Evolutionary conservation across 2,113 vertebrate genomes (phyloP).

Genomic region (Crotophaga sulcirostris): DNA sequence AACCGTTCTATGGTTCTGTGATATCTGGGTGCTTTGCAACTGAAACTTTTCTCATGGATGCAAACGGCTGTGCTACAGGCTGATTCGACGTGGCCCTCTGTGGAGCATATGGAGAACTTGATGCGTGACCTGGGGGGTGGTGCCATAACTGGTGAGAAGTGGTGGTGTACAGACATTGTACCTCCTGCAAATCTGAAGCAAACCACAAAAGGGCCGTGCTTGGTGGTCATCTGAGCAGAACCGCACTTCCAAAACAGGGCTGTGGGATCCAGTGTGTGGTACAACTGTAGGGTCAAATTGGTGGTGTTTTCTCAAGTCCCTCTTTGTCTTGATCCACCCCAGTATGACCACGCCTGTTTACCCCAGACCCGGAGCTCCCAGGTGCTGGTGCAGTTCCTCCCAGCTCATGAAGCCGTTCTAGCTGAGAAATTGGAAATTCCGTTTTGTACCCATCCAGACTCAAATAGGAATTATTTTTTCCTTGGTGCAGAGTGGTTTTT

Average conservation of each 20-base stretch:
- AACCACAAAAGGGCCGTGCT: background rate
- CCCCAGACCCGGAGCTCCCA: background rate
- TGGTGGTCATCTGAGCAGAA: background rate
- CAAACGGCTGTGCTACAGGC: background rate
- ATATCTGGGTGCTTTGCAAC: background rate
- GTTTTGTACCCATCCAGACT: background rate
- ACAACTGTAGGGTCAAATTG: background rate
- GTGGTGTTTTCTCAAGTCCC: background rate
- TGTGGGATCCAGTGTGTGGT: background rate
- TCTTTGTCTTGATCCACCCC: background rate
- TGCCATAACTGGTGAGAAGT: background rate
- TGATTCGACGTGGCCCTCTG: fast-evolving
- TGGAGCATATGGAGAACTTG: fast-evolving
- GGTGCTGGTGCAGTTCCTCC: background rate
- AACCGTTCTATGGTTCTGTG: too few species aligned
- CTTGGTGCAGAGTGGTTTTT: background rate
- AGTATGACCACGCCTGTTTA: background rate
- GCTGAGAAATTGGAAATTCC: background rate
- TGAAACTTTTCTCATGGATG: background rate
- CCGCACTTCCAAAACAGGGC: background rate
- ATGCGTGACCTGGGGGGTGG: background rate
- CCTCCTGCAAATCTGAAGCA: background rate
- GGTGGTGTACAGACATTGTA: fast-evolving
- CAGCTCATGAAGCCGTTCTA: background rate
- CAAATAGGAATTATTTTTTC: background rate